Evolutionary conservation across 1,140 invertebrate species (phyloP), one percentile per base, ranked within the genome.

Genomic region (Hycleus phaleratus): DNA sequence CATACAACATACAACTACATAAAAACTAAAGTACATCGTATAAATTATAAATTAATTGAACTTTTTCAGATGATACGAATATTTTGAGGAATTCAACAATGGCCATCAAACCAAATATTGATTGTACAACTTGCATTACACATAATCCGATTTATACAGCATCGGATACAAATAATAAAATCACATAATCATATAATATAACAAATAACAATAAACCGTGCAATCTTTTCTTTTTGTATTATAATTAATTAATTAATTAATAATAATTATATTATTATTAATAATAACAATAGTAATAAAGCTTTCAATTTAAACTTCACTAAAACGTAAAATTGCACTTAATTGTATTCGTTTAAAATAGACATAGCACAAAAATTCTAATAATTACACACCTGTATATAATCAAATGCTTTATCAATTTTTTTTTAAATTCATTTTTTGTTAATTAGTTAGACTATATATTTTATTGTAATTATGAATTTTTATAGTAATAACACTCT

Each of bases 71-170:
- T 46, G 52, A 55, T 24, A 47, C 52, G 38, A 46, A 12, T 24
- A 26, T 12, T 55, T 18, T 38, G 52, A 40, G 47, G 40, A 39
- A 38, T n/a, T 45, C 45, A n/a, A 24, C 43, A 39, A 46, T 55
- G 46, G 52, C 42, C 25, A 55, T 55, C 11, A 55, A 55, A 47
- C 52, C 52, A 4, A 55, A 55, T 38, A 47, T 55, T 38, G 52
- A 55, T 26, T 55, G 52, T 47, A 46, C 52, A n/a, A 55, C 52
- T 46, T 55, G 52, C 24, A 46, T 55, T 24, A 55, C 45, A 38
- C 52, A 55, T 24, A 55, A 53, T 26, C 25, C 50, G 11, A 46
- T 53, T 32, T 53, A 53, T 45, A 26, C 51, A 10, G 4, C 42
- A 12, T 3, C 51, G 7, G 51, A 53, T 46, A 53, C 44, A 46